These are phyloP conservation scores for Dromaius novaehollandiae DNA, from an alignment of 2,113 vertebrate genomes.

Conservation along the genomic window DNA sequence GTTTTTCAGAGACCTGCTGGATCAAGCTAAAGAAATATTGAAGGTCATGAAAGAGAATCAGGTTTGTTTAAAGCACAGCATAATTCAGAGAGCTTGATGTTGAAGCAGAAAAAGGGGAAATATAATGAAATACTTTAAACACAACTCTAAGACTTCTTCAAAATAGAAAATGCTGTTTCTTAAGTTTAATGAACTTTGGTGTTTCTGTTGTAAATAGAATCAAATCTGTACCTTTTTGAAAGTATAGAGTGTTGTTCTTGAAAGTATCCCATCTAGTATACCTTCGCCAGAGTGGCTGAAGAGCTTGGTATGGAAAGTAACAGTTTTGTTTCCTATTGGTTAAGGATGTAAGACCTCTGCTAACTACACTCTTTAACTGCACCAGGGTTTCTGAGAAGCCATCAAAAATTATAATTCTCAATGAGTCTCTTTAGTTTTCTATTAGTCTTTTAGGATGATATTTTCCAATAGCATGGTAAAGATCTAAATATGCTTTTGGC, in stretches of 20 bases:
- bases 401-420: background rate
- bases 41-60: slow-evolving; percentile 64
- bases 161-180: background rate
- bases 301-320: background rate
- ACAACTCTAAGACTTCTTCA: background rate
- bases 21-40: slow-evolving; percentile 71
- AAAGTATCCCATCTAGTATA: background rate
- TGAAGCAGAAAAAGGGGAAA: background rate
- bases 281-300: background rate
- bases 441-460: background rate
- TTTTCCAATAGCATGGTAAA: slow-evolving; percentile 3
- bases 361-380: background rate
- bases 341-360: background rate
- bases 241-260: background rate
- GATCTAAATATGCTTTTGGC: background rate
- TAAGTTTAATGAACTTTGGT: background rate
- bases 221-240: background rate
- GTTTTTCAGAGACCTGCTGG: slow-evolving; percentile 65
- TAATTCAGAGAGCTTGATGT: background rate
- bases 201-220: background rate
- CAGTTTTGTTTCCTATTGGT: background rate
- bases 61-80: slow-evolving; percentile 63
- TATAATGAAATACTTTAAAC: background rate
- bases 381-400: slow-evolving; percentile 18
- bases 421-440: background rate